Base-by-base conservation (phyloP, 1,140 invertebrate genomes). In the Trinorchestia longiramus region DNA sequence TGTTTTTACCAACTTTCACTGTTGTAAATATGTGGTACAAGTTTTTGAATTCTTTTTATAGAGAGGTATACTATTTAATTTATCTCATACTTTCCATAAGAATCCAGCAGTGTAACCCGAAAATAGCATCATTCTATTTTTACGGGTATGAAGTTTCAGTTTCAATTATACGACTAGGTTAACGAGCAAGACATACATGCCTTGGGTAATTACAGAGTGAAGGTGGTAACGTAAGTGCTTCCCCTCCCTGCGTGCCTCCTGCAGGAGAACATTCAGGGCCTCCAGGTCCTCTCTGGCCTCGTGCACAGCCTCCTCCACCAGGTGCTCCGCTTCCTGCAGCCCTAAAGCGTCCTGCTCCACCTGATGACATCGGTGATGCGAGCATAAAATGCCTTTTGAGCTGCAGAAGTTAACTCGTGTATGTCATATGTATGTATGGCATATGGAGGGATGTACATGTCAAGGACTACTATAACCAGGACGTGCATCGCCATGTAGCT, bases 261-360 rank as follows among this genome's bases (percentile, higher is more conserved):
- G 43, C 92, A 94, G 44, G 8, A 94, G 92, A 0, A 94, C 40
- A 43, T 53, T 57, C 40, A 96, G 53, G 57, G 77, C 90, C 43
- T 95, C 95, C 40, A 96, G 90, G 62, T 96, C 95, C 47, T 62
- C 90, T 62, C 53, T n/a, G 57, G 95, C 95, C 47, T 96, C 62
- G 28, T 42, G 23, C 41, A 96, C 92, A n/a, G 91, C 95, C 41
- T 62, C 95, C 43, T 96, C 95, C 43, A 95, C 47, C 45, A 96
- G 95, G 88, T 96, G 91, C 43, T 90, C 95, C 6, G 95, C 92
- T 47, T 96, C 95, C 47, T 96, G 95, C 41, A 96, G 95, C 0
- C 95, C 95, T 42, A 42, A n/a, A 17, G 47, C 53, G 43, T 96
- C 95, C 47, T 94, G 44, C 43, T 87, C 92, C 53, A 96, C 92